Evolutionary conservation across 2,888 invertebrate genomes (phyloP).

Genomic region (Agonopterix heracliana): DNA sequence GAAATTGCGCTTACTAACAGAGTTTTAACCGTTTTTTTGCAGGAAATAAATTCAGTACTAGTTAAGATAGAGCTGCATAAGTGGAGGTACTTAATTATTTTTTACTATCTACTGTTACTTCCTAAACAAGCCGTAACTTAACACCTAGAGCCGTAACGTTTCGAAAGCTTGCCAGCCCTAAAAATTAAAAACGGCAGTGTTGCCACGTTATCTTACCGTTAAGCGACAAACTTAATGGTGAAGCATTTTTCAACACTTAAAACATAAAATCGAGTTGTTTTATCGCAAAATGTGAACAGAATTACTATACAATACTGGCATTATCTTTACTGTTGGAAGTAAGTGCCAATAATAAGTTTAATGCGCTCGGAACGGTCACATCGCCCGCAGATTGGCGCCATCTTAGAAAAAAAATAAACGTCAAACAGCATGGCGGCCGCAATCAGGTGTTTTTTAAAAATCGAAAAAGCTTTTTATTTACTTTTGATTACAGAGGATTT

Average conservation of each 20-base stretch:
- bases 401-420: constrained; percentile 43
- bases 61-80: neutral
- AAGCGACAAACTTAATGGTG: constrained; percentile 39
- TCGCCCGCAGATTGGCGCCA: constrained; percentile 45
- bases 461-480: constrained; percentile 3
- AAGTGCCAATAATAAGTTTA: constrained; percentile 68
- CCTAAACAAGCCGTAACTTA: constrained; percentile 37
- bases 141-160: constrained; percentile 30
- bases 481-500: neutral
- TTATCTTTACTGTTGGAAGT: constrained; percentile 63
- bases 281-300: constrained; percentile 61
- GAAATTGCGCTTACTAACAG: too few species aligned
- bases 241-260: constrained; percentile 57
- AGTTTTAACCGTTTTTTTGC: too few species aligned
- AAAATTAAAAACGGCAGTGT: constrained; percentile 39
- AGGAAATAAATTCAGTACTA: too few species aligned
- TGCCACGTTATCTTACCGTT: constrained; percentile 45
- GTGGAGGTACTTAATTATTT: constrained; percentile 31
- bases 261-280: constrained; percentile 57
- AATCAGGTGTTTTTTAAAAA: constrained; percentile 17
- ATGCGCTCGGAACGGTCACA: constrained; percentile 38
- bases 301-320: constrained; percentile 59
- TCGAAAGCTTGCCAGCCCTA: constrained; percentile 39
- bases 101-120: constrained; percentile 44
- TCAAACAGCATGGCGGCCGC: constrained; percentile 28